Percentiles rank a stretch among this genome's conserved stretches.
phyloP scores from a whole-genome alignment of 1,140 invertebrate genomes.

The Andricus grossulariae region DNA sequence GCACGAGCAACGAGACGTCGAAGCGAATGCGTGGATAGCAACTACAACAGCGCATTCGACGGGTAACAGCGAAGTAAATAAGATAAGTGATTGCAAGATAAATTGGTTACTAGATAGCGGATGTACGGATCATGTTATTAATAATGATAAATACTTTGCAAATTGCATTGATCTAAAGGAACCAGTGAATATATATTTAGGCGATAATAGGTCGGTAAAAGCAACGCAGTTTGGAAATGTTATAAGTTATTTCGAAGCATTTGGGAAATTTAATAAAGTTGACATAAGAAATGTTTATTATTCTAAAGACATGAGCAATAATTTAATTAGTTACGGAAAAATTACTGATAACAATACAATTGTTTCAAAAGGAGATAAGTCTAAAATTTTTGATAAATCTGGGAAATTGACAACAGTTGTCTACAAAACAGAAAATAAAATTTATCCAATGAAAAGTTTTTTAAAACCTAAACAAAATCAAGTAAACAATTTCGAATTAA shows the following conservation, averaged over 20 bases:
- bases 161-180: no score
- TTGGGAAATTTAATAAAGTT: constrained; percentile 31
- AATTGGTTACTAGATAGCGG: no score
- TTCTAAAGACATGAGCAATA: constrained; percentile 6
- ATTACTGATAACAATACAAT: constrained; percentile 23
- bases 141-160: no score
- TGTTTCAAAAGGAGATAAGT: constrained; percentile 20
- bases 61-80: no score
- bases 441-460: constrained; percentile 12
- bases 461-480: neutral
- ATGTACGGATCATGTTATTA: no score
- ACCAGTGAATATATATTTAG: neutral
- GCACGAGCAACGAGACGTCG: no score
- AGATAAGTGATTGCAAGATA: no score
- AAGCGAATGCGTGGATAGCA: no score
- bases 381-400: constrained; percentile 24
- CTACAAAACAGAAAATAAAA: neutral
- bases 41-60: no score
- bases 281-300: constrained; percentile 22
- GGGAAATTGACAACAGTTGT: constrained; percentile 16
- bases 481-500: no score
- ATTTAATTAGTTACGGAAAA: constrained; percentile 34
- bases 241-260: constrained; percentile 21
- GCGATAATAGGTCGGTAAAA: constrained; percentile 25
- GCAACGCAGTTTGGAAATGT: constrained; percentile 33